Base-by-base conservation (phyloP, 2,797 vertebrate species). In the Eurystomus glaucurus region DNA sequence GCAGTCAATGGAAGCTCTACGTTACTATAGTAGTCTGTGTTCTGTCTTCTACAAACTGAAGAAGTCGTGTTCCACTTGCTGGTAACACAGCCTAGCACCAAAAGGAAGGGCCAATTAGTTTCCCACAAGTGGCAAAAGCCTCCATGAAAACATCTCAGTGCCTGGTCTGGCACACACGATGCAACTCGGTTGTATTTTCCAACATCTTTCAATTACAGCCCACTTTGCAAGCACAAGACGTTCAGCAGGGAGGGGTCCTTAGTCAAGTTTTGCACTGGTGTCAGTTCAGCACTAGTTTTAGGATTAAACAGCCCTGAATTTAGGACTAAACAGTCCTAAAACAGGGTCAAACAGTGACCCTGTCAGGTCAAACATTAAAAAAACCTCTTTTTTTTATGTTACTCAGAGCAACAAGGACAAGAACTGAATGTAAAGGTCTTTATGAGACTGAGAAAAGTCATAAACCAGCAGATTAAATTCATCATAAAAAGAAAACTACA, bases 11-110 rank as follows among this genome's bases (percentile, higher is more conserved):
- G 19, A 51, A 92, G 57, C 78, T 39, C 3, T 23, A 66, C 69
- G 2, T 94, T 98, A 99, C 99, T 99, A 99, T 98, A 29, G 98
- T 99, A 39, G 95, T 98, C 93, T 99, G 99, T 14, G 98, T 98
- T 55, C 95, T 96, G 65, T 99, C 98, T 94, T 99, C 98, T 81
- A 98, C 91, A 90, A 99, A 98, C 95, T 98, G 98, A 58, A 98
- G 98, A 69, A 99, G 97, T 91, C 96, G 98, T 23, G 97, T 97
- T 43, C 62, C 91, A 2, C 96, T 94, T 17, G 97, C 92, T 7
- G 97, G 97, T 51, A 97, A 28, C 76, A 87, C 68, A 54, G 71
- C 98, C 99, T 99, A 88, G n/a, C 76, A 60, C 58, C 39, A 87
- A 93, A 90, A 54, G 8, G 19, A 88, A 93, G 14, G 82, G 28